Percentiles rank a stretch among this genome's conserved stretches.
Conservation (phyloP, 2,888 invertebrate species). For the Acrobeloides nanus region DNA sequence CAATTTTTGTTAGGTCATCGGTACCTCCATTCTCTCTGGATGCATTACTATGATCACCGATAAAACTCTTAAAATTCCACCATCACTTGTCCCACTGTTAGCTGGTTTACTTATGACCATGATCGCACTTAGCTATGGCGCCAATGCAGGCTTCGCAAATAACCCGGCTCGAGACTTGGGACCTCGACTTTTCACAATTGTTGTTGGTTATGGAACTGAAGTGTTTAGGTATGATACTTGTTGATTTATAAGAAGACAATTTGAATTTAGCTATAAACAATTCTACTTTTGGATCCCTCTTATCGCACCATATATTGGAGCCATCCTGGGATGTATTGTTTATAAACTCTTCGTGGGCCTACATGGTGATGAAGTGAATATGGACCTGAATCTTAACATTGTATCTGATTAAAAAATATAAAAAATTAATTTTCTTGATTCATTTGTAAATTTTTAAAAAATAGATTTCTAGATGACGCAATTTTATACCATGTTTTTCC, state of each 20-base stretch:
- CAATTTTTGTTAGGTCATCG: slow-evolving; percentile 37
- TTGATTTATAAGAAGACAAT: neutral
- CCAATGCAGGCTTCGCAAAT: slow-evolving; percentile 62
- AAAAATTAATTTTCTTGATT: no score
- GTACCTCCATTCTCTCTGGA: slow-evolving; percentile 49
- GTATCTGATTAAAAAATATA: no score
- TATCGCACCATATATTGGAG: slow-evolving; percentile 60
- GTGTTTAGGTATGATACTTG: slow-evolving; percentile 35
- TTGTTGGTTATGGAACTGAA: slow-evolving; percentile 46
- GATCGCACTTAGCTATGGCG: slow-evolving; percentile 56
- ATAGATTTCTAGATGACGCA: no score
- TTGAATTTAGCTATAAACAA: slow-evolving; percentile 46
- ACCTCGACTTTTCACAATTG: slow-evolving; percentile 46
- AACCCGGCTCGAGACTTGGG: slow-evolving; percentile 59
- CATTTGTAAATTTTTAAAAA: no score
- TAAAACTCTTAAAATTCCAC: slow-evolving; percentile 45
- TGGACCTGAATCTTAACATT: no score
- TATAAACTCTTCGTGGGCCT: slow-evolving; percentile 59
- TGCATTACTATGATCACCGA: slow-evolving; percentile 46
- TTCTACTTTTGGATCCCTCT: slow-evolving; percentile 55
- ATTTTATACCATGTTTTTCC: no score
- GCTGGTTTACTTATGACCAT: slow-evolving; percentile 48
- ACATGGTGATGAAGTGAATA: no score
- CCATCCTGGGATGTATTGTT: slow-evolving; percentile 57
- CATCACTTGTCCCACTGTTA: slow-evolving; percentile 38